Conservation (phyloP, 2,888 invertebrate genomes). For the Azorinus chamasolen region DNA sequence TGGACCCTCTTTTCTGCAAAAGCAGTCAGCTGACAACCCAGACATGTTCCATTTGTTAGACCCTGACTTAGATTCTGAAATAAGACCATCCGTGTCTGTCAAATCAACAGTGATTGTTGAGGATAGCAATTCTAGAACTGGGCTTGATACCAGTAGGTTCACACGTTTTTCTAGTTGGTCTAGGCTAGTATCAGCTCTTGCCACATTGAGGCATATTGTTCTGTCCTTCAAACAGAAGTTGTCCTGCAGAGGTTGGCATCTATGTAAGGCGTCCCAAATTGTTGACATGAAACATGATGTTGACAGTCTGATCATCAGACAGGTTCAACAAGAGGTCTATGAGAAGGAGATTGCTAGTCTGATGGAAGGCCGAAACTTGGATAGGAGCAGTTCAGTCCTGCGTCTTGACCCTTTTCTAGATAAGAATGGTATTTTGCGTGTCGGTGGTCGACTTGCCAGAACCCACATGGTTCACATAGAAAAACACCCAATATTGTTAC, state of each 20-base stretch:
- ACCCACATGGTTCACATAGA: slow-evolving; percentile 17
- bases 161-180: slow-evolving; percentile 29
- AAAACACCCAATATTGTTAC: slow-evolving; percentile 32
- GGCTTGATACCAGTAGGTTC: slow-evolving; percentile 31
- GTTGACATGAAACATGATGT: slow-evolving; percentile 9
- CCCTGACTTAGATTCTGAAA: slow-evolving; percentile 39
- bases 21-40: not conserved
- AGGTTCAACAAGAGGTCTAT: slow-evolving; percentile 23
- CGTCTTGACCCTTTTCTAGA: slow-evolving; percentile 23
- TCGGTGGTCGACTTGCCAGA: slow-evolving; percentile 26
- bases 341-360: slow-evolving; percentile 18
- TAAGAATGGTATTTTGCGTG: slow-evolving; percentile 20
- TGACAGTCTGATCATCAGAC: slow-evolving; percentile 27
- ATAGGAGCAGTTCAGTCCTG: slow-evolving; percentile 13
- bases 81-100: slow-evolving; percentile 4
- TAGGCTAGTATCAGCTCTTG: slow-evolving; percentile 7
- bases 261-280: not conserved
- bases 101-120: not conserved
- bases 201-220: slow-evolving; percentile 11
- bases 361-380: slow-evolving; percentile 4
- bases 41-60: slow-evolving; percentile 28
- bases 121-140: not conserved
- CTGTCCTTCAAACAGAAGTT: slow-evolving; percentile 9
- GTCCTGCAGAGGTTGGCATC: slow-evolving; percentile 44
- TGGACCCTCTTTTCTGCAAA: slow-evolving; percentile 23